Evolutionary conservation across 2,888 invertebrate genomes (phyloP), one percentile per base, ranked within the genome.

Genomic region (Stegophylla sp.): DNA sequence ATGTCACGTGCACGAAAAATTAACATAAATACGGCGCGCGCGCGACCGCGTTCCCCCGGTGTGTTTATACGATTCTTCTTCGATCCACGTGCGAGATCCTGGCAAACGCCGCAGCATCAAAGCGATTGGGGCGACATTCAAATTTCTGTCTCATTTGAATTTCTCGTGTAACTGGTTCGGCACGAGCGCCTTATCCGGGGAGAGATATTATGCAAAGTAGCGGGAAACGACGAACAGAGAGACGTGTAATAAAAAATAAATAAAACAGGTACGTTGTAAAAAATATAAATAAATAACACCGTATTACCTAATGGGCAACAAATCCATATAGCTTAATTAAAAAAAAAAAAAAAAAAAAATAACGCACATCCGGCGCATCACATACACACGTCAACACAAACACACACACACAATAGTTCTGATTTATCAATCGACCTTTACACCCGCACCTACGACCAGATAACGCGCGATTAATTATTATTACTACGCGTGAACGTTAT

Each of bases 101-200:
- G 64, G 15, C 48, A 23, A 43, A 20, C 23, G 43, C 59, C 4
- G 20, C 59, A 23, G 23, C 61, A 23, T 61, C 28, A 20, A 10
- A n/a, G 10, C 61, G 48, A n/a, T n/a, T 45, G 48, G 20, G 59
- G 59, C n/a, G 20, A 63, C 45, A 28, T 74, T 74, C 17, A 34
- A 74, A 74, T 74, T 76, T 76, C 28, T 9, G 26, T 77, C 77
- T 79, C 61, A 71, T 71, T 79, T 79, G 61, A 79, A 79, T 71
- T 71, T 79, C 77, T 34, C 59, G 67, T 56, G 67, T 45, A 79
- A 79, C 79, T 79, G 79, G 79, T 79, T 79, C 69, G 69, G 79
- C 79, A 79, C 79, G 71, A 79, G 79, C 79, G 77, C 9, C 13
- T 7, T 34, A 12, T 10, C 26, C 48, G 15, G 20, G 9, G 34